Conservation (phyloP, 2,113 vertebrate genomes). For the Thinocorus orbignyianus region DNA sequence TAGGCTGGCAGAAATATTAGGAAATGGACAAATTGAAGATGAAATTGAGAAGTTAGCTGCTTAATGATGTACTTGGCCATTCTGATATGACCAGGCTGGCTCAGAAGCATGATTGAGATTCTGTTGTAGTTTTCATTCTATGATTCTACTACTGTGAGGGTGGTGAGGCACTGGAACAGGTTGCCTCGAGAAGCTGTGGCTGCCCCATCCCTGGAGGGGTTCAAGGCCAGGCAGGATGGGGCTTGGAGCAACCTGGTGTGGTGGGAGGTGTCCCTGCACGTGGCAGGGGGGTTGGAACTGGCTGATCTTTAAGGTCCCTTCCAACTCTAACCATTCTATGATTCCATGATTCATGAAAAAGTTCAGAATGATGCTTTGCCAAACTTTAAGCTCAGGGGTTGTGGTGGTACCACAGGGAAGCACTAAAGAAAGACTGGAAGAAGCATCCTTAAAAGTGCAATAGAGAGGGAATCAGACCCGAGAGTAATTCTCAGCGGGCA, state of each 20-base stretch:
- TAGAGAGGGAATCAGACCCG: neutral
- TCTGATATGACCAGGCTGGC: accelerated
- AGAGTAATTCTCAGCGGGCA: neutral
- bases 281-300: too few relatives aligned
- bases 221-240: too few relatives aligned
- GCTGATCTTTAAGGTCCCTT: too few relatives aligned
- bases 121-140: neutral
- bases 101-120: neutral
- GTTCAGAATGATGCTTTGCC: neutral
- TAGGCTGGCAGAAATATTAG: neutral
- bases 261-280: too few relatives aligned
- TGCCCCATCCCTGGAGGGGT: too few relatives aligned
- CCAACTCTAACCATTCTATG: too few relatives aligned
- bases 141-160: too few relatives aligned
- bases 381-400: neutral
- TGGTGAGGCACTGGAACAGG: too few relatives aligned
- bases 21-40: neutral
- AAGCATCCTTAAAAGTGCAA: neutral
- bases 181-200: too few relatives aligned
- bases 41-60: neutral
- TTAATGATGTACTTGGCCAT: neutral
- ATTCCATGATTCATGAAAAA: too few relatives aligned
- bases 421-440: neutral
- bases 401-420: neutral
- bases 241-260: too few relatives aligned